phyloP scores from a whole-genome alignment of 2,113 vertebrate species.

The Vidua macroura region DNA sequence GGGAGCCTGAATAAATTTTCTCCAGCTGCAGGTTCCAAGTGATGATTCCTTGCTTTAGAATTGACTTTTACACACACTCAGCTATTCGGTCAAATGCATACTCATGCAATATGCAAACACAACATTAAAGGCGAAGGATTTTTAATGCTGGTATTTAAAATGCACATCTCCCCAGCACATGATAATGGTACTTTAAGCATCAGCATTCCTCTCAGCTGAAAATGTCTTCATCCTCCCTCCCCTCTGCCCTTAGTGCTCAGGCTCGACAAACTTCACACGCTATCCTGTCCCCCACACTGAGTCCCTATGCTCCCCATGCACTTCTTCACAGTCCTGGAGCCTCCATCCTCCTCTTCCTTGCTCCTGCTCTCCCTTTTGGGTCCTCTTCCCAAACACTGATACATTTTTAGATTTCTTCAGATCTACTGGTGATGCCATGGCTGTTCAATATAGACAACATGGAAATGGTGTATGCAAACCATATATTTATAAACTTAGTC shows the following conservation, averaged over 20 bases:
- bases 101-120: slow-evolving; percentile 49
- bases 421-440: not conserved
- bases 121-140: not conserved
- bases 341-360: accelerated
- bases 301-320: accelerated
- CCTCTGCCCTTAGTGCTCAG: not conserved
- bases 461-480: not conserved
- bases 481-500: not conserved
- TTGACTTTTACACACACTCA: not conserved
- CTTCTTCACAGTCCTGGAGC: accelerated
- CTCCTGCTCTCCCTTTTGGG: not conserved
- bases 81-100: slow-evolving; percentile 35
- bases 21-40: slow-evolving; percentile 52
- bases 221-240: not conserved
- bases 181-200: not conserved
- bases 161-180: not conserved
- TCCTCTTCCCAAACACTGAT: not conserved
- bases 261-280: not conserved
- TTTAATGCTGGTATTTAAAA: slow-evolving; percentile 25
- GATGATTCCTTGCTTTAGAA: slow-evolving; percentile 41
- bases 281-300: not conserved
- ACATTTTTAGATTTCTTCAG: not conserved
- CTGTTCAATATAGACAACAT: not conserved
- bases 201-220: not conserved
- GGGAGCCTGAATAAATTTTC: slow-evolving; percentile 31